Base-by-base conservation (phyloP, 1,140 invertebrate genomes). In the Pseudomyrmex concolor region DNA sequence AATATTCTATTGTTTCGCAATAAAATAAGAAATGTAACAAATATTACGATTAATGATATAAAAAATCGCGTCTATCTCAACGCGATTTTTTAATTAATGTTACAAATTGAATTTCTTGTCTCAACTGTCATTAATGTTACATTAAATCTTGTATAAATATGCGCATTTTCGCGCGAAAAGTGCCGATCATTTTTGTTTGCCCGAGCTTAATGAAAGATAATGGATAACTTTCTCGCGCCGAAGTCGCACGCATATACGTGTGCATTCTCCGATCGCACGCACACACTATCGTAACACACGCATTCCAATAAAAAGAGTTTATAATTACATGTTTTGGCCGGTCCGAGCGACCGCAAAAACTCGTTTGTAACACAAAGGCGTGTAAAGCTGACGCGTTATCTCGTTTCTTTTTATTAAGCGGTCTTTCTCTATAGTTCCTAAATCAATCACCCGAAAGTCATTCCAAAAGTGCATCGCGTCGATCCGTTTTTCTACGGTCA, bases 311-410 rank as follows among this genome's bases (percentile, higher is more conserved):
- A 78, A 68, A 77, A 68, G n/a, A 10, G 45, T 1, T 1, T 12
- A 78, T 68, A 78, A 78, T 78, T 78, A 55, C 34, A 78, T 12
- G 9, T 48, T 22, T n/a, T 9, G 12, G 60, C 15, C 15, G 48
- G n/a, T 19, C 13, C 34, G 63, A 10, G 34, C 74, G 51, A 7
- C 25, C 25, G 48, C 48, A 54, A 13, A 22, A 78, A 78, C 63
- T 45, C 50, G 74, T 78, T 78, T 54, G 51, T 4, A 43, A n/a
- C 15, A 48, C 63, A 48, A 68, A 54, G 48, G 50, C 13, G n/a
- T 13, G n/a, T 13, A 8, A 34, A 34, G 3, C n/a, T 34, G 34
- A 0, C 55, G 15, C 17, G 22, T 50, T 55, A 25, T 68, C 25
- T 55, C 0, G 55, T 57, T 25, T 25, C 50, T 67, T 15, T 12